These are phyloP conservation scores for Melopsittacus undulatus DNA, from an alignment of 2,797 vertebrate species.

Conservation along the genomic window DNA sequence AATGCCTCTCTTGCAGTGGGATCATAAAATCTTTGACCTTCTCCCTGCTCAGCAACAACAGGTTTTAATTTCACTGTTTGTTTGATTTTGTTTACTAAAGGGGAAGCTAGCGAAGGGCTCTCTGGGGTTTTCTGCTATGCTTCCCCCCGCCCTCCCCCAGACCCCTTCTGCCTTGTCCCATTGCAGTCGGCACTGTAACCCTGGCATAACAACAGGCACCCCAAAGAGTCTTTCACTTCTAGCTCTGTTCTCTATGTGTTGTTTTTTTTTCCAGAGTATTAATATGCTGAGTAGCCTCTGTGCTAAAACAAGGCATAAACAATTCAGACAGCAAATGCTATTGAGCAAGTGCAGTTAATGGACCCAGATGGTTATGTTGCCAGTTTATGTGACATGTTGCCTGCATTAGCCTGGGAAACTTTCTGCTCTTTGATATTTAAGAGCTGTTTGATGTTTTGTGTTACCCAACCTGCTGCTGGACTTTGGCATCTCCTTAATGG, in stretches of 20 bases:
- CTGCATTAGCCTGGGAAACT: not conserved
- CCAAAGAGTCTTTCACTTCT: not conserved
- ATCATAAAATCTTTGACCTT: not conserved
- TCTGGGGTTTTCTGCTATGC: not conserved
- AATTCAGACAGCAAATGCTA: not conserved
- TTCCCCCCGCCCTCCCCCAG: rapidly evolving
- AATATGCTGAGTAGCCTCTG: not conserved
- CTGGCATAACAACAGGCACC: not conserved
- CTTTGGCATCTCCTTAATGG: not conserved
- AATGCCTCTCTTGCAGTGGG: not conserved
- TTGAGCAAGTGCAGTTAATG: not conserved
- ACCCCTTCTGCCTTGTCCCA: not conserved
- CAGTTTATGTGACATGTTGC: not conserved
- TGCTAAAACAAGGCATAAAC: not conserved
- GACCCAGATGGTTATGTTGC: not conserved
- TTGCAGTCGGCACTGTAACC: not conserved
- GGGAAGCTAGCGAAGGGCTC: not conserved
- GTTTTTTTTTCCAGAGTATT: not conserved
- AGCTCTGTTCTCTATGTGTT: not conserved
- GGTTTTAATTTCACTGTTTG: not conserved
- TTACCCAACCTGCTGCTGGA: not conserved
- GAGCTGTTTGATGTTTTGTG: not conserved
- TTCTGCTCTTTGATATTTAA: not conserved
- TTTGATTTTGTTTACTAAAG: not conserved
- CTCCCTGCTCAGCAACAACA: not conserved